phyloP scores from a whole-genome alignment of 2,113 vertebrate genomes.

The Podarcis muralis region DNA sequence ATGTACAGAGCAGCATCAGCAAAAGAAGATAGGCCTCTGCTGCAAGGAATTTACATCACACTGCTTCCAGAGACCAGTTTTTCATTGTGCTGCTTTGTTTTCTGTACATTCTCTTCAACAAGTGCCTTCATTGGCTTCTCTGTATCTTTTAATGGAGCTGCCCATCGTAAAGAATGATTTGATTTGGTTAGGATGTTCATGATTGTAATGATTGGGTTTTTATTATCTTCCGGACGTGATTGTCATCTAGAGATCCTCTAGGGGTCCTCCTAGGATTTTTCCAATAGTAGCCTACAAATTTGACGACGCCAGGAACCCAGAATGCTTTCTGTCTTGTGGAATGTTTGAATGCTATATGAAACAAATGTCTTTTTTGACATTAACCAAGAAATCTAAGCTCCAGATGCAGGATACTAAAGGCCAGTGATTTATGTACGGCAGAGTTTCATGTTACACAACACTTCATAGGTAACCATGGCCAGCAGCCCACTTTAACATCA shows the following conservation, averaged over 20 bases:
- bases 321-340: constrained; percentile 23
- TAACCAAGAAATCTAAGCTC: constrained; percentile 19
- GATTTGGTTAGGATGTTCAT: neutral
- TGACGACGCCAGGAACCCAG: neutral
- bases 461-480: constrained; percentile 19
- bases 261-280: constrained; percentile 21
- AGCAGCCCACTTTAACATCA: constrained; percentile 48
- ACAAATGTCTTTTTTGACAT: neutral
- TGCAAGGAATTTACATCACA: neutral
- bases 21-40: neutral
- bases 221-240: neutral
- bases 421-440: constrained; percentile 13
- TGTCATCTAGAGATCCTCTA: neutral
- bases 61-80: neutral
- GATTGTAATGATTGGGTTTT: neutral
- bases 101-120: neutral
- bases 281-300: constrained; percentile 24
- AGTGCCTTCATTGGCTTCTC: neutral
- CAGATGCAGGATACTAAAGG: constrained; percentile 21
- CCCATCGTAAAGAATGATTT: neutral
- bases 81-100: neutral
- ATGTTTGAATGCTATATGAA: neutral
- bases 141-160: neutral
- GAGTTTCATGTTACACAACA: neutral
- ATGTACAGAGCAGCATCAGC: neutral